Conservation (phyloP, 2,888 invertebrate genomes). For the Drosophila falleni region DNA sequence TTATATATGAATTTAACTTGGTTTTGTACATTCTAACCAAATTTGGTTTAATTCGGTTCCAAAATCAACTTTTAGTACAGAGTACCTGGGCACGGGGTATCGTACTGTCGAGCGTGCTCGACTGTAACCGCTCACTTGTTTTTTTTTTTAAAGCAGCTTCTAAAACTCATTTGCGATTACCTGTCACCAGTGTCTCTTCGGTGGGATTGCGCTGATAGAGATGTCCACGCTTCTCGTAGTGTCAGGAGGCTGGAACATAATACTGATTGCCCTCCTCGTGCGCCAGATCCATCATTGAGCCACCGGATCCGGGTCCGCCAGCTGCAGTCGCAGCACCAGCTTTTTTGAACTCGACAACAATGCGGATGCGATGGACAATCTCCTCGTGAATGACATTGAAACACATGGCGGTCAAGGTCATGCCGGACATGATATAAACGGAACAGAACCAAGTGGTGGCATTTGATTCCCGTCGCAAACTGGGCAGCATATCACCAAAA, state of each 20-base stretch:
- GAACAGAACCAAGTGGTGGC: conserved; percentile 95
- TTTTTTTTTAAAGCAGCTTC: too few relatives aligned
- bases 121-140: too few relatives aligned
- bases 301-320: conserved; percentile 22
- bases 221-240: conserved; percentile 84
- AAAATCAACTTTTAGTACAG: too few relatives aligned
- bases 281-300: conserved; percentile 66
- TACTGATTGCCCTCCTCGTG: conserved; percentile 78
- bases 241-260: conserved; percentile 84
- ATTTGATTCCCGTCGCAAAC: conserved; percentile 86
- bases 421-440: conserved; percentile 93
- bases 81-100: too few relatives aligned
- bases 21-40: too few relatives aligned
- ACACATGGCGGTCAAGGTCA: conserved; percentile 95
- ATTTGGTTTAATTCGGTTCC: too few relatives aligned
- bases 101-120: too few relatives aligned
- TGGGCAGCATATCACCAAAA: conserved; percentile 94
- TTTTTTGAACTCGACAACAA: conserved; percentile 86
- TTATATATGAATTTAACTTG: too few relatives aligned
- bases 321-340: conserved; percentile 29
- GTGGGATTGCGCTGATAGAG: conserved; percentile 87
- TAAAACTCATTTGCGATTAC: conserved; percentile 44
- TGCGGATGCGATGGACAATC: conserved; percentile 92
- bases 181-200: conserved; percentile 87
- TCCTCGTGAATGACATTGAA: conserved; percentile 96